Base-by-base conservation (phyloP, 2,888 invertebrate species). In the Pemphredon lugubris region DNA sequence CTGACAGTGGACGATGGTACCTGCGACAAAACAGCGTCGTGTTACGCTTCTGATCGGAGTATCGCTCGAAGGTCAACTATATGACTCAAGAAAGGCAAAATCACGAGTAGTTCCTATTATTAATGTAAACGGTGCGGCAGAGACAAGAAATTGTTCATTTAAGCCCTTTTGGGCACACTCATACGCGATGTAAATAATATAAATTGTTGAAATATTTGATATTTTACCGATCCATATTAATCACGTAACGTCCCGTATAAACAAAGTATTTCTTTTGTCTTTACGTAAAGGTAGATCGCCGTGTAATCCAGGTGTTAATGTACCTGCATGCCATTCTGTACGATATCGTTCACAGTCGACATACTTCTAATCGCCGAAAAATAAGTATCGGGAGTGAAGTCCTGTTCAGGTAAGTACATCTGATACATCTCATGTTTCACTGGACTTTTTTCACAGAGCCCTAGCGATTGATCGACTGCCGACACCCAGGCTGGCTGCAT, bases 291-390 rank as follows among this genome's bases (percentile, higher is more conserved):
- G 7, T 40, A 40, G 4, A n/a, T 13, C 7, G 2, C n/a, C 30
- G 7, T 40, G 11, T 30, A 21, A 7, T 30, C 2, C 2, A 30
- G 26, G 30, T 37, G 16, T 0, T 30, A 2, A 23, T 34, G 30
- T 89, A 94, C 94, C 90, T 91, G 86, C 45, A 84, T 85, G 1
- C 93, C 94, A 86, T 92, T 89, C 58, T 87, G 81, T 50, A 84
- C 48, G 63, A 94, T 93, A 58, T 90, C 89, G 2, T 91, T 89
- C 7, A 92, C 90, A 0, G 92, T 93, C 79, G 94, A 89, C 94
- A 95, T 94, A 21, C 88, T 91, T 68, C 85, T 86, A 0, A 96
- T 91, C 1, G 91, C 91, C 20, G 89, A 84, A 87, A 95, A 95
- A 86, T 94, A 95, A 30, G 90, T 87, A 21, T 91, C 90, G 2